These are phyloP conservation scores for Seira ritae DNA, from an alignment of 2,888 invertebrate species.

Conservation along the genomic window DNA sequence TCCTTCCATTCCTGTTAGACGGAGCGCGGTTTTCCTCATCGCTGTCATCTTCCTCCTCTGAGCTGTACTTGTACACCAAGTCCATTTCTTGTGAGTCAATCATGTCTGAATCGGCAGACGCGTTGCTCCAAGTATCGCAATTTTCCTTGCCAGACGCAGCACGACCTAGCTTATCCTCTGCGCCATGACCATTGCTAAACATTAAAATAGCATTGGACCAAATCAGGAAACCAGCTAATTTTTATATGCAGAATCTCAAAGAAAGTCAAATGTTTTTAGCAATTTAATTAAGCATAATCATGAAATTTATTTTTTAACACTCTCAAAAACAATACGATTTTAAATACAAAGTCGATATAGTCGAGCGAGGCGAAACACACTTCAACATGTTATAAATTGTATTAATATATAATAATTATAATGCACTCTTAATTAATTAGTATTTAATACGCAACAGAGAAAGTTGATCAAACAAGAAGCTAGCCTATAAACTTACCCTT, in stretches of 20 bases:
- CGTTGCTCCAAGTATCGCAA: constrained; percentile 54
- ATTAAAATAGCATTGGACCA: not conserved
- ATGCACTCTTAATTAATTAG: too few relatives aligned
- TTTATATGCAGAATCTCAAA: not conserved
- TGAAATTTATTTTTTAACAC: too few relatives aligned
- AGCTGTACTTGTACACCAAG: constrained; percentile 68
- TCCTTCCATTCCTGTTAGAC: constrained; percentile 26
- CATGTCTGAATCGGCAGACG: constrained; percentile 57
- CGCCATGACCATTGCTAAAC: constrained; percentile 9
- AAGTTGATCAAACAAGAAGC: not conserved
- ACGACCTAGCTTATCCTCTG: constrained; percentile 38
- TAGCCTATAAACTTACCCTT: not conserved
- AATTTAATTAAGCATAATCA: too few relatives aligned
- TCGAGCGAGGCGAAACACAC: too few relatives aligned
- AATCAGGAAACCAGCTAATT: not conserved
- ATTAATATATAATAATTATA: too few relatives aligned
- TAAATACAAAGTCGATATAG: too few relatives aligned
- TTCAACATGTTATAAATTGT: too few relatives aligned
- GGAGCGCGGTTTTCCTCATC: constrained; percentile 44
- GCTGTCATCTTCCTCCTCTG: constrained; percentile 60
- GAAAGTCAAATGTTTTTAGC: not conserved
- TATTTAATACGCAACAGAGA: too few relatives aligned
- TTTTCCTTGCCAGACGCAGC: constrained; percentile 5
- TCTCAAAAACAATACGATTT: too few relatives aligned
- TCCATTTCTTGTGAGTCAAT: constrained; percentile 58